phyloP scores from a whole-genome alignment of 2,113 vertebrate genomes.

The Setophaga petechia region DNA sequence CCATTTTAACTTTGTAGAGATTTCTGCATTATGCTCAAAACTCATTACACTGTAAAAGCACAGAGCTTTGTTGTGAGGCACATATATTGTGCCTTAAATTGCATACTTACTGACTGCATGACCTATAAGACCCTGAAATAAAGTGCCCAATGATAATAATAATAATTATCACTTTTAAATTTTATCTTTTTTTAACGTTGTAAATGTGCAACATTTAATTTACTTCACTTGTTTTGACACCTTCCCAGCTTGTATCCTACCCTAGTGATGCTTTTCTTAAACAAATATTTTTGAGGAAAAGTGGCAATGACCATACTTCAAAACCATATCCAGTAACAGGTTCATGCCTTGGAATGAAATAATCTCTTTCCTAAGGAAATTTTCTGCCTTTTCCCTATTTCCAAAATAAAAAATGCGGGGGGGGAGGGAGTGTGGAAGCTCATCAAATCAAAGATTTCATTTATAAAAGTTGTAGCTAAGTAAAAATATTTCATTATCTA shows the following conservation, averaged over 20 bases:
- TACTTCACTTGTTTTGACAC: not conserved
- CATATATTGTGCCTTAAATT: not conserved
- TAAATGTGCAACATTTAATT: not conserved
- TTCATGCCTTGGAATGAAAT: not conserved
- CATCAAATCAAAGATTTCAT: not conserved
- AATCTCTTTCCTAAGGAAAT: not conserved
- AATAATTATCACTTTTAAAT: not conserved
- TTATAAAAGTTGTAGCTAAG: not conserved
- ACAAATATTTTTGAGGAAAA: not conserved
- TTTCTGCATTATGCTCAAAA: not conserved
- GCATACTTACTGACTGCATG: not conserved
- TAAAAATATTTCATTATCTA: not conserved
- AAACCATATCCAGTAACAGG: not conserved
- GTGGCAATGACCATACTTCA: not conserved
- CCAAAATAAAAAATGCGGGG: not conserved
- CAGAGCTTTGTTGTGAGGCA: not conserved
- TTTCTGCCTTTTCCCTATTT: not conserved
- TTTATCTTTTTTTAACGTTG: not conserved
- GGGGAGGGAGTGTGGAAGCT: fast-evolving
- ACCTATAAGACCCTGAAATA: not conserved
- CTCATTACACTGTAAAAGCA: not conserved
- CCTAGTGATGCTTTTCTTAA: not conserved
- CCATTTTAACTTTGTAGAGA: not conserved
- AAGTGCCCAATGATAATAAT: not conserved
- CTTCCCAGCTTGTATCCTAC: not conserved